Percentiles rank a stretch among this genome's conserved stretches.
Evolutionary conservation across 2,888 invertebrate species (phyloP).

Genomic region (Conops quadrifasciatus): DNA sequence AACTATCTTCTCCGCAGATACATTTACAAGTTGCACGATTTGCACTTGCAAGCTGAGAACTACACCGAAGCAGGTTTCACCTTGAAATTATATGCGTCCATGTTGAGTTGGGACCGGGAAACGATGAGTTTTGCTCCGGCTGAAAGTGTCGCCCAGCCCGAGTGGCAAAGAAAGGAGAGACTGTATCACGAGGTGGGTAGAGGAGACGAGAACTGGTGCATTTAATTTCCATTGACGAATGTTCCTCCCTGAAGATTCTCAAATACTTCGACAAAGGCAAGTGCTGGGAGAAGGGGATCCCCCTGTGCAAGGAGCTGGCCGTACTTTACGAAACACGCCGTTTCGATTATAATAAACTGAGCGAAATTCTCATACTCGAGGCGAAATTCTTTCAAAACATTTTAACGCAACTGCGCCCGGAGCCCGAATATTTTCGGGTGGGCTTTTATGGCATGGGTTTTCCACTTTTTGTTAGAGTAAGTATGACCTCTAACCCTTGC

Average conservation of each 20-base stretch:
- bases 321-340: slow-evolving; percentile 84
- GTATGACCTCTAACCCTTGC: slow-evolving; percentile 49
- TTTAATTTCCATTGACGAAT: neutral
- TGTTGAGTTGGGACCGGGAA: slow-evolving; percentile 83
- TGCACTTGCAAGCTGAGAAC: slow-evolving; percentile 91
- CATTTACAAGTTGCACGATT: slow-evolving; percentile 92
- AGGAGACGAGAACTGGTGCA: neutral
- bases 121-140: slow-evolving; percentile 68
- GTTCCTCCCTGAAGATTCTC: slow-evolving; percentile 71
- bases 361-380: slow-evolving; percentile 83
- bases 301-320: slow-evolving; percentile 88
- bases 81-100: slow-evolving; percentile 91
- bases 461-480: slow-evolving; percentile 92
- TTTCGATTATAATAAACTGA: slow-evolving; percentile 88
- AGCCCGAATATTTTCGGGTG: slow-evolving; percentile 94
- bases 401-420: slow-evolving; percentile 84
- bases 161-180: slow-evolving; percentile 90
- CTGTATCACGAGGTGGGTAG: slow-evolving; percentile 74
- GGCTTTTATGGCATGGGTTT: slow-evolving; percentile 94
- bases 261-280: slow-evolving; percentile 94
- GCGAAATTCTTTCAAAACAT: slow-evolving; percentile 93
- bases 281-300: slow-evolving; percentile 97
- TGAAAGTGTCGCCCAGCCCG: slow-evolving; percentile 80
- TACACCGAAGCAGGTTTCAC: slow-evolving; percentile 96
- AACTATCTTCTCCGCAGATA: slow-evolving; percentile 68